Evolutionary conservation across 2,888 invertebrate species (phyloP), one percentile per base, ranked within the genome.

Genomic region (Ditula angustiorana): DNA sequence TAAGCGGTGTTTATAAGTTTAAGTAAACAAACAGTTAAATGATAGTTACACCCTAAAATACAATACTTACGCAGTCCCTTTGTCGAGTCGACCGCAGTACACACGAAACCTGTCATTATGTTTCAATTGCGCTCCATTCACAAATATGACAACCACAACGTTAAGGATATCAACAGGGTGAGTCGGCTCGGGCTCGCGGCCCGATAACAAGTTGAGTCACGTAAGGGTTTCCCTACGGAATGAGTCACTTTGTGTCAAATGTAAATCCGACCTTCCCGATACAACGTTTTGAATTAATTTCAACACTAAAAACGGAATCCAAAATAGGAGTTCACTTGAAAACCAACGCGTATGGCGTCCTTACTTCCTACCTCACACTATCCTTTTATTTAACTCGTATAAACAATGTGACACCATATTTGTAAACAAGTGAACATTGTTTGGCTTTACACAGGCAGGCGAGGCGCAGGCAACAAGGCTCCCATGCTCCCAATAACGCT

Each of bases 151-250:
- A 75, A 76, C 78, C 79, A 75, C 75, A 74, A 74, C 73, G 79
- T 81, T 83, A 84, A 80, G 79, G 80, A 82, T 81, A 84, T 79
- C 77, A 81, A 79, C 78, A 81, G 80, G 83, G 82, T 80, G 82
- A 81, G 80, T 30, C 46, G 37, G 30, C 78, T 79, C 80, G 80
- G 80, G 81, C 83, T 82, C 73, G 74, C 75, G 77, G 78, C 72
- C 74, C 83, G 87, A 87, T 90, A 89, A 85, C 81, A 81, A 82
- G 81, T 82, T 86, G 87, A 88, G 87, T 92, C 92, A 91, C 89
- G 90, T 77, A 89, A 90, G 92, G 92, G 91, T 89, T 91, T 92
- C 87, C 92, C 92, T 74, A 77, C 77, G 89, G 90, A 90, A 79
- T 92, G 87, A 87, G 79, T 78, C 72, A 71, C 68, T 69, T 66